phyloP scores from a whole-genome alignment of 2,888 invertebrate genomes.

The Orchestes rusci region DNA sequence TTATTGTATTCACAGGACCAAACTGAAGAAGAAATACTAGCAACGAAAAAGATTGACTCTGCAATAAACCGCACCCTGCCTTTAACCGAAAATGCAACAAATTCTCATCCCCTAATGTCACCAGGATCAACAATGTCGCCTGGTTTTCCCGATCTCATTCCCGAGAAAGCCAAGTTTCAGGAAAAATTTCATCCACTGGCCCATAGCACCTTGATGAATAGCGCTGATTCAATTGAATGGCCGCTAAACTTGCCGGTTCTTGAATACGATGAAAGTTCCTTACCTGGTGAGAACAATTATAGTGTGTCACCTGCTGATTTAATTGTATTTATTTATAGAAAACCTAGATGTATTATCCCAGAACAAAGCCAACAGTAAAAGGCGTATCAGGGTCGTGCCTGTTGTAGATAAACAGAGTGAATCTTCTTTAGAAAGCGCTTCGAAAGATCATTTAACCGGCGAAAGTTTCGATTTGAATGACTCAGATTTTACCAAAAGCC shows the following conservation, averaged over 20 bases:
- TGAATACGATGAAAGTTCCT: constrained; percentile 36
- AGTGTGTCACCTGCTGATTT: too few relatives aligned
- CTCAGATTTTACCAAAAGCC: constrained; percentile 52
- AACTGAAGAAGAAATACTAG: not conserved
- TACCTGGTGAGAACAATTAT: constrained; percentile 35
- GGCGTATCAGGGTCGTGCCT: too few relatives aligned
- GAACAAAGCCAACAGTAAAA: too few relatives aligned
- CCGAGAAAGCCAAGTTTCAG: constrained; percentile 38
- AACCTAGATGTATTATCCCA: too few relatives aligned
- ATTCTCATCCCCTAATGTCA: constrained; percentile 44
- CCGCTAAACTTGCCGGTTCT: constrained; percentile 32
- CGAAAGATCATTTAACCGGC: too few relatives aligned
- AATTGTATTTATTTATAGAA: too few relatives aligned
- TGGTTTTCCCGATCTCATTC: constrained; percentile 42
- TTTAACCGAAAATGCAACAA: constrained; percentile 37
- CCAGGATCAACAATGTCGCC: constrained; percentile 38
- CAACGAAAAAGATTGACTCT: constrained; percentile 4
- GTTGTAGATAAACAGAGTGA: too few relatives aligned
- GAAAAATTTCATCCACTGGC: constrained; percentile 36
- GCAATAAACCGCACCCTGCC: constrained; percentile 11
- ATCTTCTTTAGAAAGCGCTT: too few relatives aligned
- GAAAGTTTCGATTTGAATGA: too few relatives aligned
- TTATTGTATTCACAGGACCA: constrained; percentile 8
- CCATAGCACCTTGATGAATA: constrained; percentile 34
- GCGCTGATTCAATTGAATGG: constrained; percentile 28